Conservation (phyloP, 2,113 vertebrate genomes). For the Pseudorasbora parva region DNA sequence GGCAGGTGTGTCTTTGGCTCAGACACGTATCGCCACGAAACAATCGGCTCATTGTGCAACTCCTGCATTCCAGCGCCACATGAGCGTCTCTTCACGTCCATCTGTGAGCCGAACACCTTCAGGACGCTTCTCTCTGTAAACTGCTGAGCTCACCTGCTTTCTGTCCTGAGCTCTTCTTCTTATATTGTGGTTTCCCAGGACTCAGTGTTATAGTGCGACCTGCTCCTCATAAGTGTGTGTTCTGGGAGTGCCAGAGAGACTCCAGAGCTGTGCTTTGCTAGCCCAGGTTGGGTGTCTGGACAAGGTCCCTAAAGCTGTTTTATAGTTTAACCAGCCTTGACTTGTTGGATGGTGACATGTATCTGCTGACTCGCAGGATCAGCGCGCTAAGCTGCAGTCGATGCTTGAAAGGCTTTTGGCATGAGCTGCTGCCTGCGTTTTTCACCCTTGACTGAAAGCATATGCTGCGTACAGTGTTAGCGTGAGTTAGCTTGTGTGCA, state of each 20-base stretch:
- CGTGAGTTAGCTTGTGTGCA: conserved; percentile 68
- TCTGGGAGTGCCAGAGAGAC: conserved; percentile 64
- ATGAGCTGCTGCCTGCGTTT: conserved; percentile 92
- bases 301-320: conserved; percentile 85
- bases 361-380: conserved; percentile 89
- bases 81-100: conserved; percentile 10
- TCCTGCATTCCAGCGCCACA: conserved; percentile 74
- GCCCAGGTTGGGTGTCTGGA: conserved; percentile 78
- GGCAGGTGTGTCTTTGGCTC: conserved; percentile 84
- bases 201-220: not conserved
- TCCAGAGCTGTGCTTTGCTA: conserved; percentile 69
- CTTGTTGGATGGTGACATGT: conserved; percentile 92
- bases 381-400: conserved; percentile 84
- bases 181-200: not conserved
- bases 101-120: conserved; percentile 24
- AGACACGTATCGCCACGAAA: conserved; percentile 75
- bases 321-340: conserved; percentile 88
- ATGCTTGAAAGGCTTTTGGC: conserved; percentile 95
- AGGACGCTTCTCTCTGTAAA: not conserved
- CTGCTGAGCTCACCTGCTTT: not conserved
- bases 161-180: not conserved
- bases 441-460: conserved; percentile 98
- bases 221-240: not conserved
- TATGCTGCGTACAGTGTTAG: conserved; percentile 85
- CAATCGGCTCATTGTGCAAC: conserved; percentile 83